A percentile compares a stretch with the other conserved stretches of the same genome.
Conservation (phyloP, 2,797 vertebrate genomes). For the Lophius americanus region DNA sequence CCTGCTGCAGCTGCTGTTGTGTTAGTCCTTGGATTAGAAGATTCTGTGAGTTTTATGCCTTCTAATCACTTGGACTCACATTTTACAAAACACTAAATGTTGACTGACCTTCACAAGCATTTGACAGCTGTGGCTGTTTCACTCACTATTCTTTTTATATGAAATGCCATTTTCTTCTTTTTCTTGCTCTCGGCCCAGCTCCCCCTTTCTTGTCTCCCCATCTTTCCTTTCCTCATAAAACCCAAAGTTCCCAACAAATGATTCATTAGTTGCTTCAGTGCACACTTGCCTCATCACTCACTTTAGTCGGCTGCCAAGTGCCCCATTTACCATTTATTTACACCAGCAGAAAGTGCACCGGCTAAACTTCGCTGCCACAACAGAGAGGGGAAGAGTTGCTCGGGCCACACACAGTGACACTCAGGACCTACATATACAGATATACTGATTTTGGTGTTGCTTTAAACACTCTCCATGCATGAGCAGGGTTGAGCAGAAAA, state of each 20-base stretch:
- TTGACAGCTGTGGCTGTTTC: conserved; percentile 50
- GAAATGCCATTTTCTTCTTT: conserved; percentile 30
- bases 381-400: conserved; percentile 55
- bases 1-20: conserved; percentile 20
- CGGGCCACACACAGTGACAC: conserved; percentile 78
- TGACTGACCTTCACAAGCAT: conserved; percentile 46
- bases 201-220: conserved; percentile 57
- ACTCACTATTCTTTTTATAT: conserved; percentile 44
- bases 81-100: conserved; percentile 8
- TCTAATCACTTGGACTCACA: conserved; percentile 51
- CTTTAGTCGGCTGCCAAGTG: conserved; percentile 78
- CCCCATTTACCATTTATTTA: conserved; percentile 82
- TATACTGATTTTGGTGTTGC: conserved; percentile 57
- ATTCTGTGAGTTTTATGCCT: conserved; percentile 32
- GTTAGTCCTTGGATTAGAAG: conserved; percentile 43
- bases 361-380: conserved; percentile 66
- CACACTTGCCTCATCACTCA: conserved; percentile 80
- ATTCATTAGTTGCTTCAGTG: conserved; percentile 81
- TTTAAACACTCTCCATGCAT: conserved; percentile 49
- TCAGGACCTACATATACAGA: conserved; percentile 55
- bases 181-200: conserved; percentile 41
- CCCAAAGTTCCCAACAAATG: conserved; percentile 73
- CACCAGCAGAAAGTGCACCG: conserved; percentile 71
- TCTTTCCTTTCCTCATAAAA: conserved; percentile 77
- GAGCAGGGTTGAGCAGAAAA: conserved; percentile 53